Percentiles rank a stretch among this genome's conserved stretches.
These are phyloP conservation scores for Electrophaes corylata DNA, from an alignment of 2,888 invertebrate genomes.

Conservation along the genomic window DNA sequence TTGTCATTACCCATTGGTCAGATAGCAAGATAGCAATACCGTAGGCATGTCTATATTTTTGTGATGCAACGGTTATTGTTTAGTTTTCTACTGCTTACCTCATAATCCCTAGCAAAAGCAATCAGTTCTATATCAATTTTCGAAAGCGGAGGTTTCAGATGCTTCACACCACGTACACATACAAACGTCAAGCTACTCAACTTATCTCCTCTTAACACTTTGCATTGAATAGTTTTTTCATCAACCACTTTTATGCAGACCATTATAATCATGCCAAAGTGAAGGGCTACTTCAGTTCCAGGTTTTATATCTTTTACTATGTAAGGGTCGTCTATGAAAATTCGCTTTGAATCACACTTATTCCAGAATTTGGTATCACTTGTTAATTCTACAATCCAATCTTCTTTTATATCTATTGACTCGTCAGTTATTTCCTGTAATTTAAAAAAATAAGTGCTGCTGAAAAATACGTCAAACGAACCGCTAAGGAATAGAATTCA, in stretches of 20 bases:
- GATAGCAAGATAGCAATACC: no score
- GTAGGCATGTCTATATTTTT: no score
- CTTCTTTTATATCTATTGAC: constrained; percentile 33
- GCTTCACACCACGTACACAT: constrained; percentile 50
- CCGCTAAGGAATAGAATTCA: no score
- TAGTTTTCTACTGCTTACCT: constrained; percentile 43
- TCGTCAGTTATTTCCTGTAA: constrained; percentile 27
- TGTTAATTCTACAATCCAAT: constrained; percentile 47
- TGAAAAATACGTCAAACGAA: no score
- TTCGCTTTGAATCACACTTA: constrained; percentile 49
- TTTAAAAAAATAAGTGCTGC: no score
- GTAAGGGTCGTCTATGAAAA: constrained; percentile 58
- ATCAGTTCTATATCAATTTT: constrained; percentile 55
- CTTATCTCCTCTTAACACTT: constrained; percentile 47
- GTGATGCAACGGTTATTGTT: no score
- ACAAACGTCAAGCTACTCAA: constrained; percentile 47
- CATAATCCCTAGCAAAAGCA: constrained; percentile 53
- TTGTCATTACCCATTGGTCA: no score
- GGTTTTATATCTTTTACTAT: constrained; percentile 45
- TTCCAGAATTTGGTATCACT: constrained; percentile 46
- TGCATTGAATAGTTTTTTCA: constrained; percentile 48
- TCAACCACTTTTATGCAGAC: constrained; percentile 48
- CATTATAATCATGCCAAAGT: constrained; percentile 50
- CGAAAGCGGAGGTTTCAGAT: constrained; percentile 48
- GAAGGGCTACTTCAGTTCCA: constrained; percentile 53